Base-by-base conservation (phyloP, 2,797 vertebrate species). In the Characodon lateralis region DNA sequence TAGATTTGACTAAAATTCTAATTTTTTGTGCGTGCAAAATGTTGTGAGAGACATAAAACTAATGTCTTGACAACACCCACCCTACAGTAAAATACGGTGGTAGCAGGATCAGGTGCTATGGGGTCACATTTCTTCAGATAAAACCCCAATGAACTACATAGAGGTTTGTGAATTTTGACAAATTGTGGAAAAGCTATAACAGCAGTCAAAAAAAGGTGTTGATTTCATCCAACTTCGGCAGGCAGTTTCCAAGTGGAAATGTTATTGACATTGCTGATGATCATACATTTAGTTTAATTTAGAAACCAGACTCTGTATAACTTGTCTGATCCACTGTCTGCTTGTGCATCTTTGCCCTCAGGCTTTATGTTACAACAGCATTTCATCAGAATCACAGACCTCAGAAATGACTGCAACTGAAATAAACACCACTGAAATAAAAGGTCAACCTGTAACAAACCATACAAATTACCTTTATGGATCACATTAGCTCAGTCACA, bases 291-390 rank as follows among this genome's bases (percentile, higher is more conserved):
- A 35, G 41, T 6, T 78, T 74, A 31, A n/a, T 68, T 31, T 58
- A 41, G 26, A 76, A 41, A 51, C 46, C 14, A 74, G 35, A 48
- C 55, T 58, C 18, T 73, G 46, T 66, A 58, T 35, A 81, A n/a
- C 20, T 61, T 61, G 46, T 81, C 65, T 66, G 51, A 72, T 80
- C 50, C 16, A 58, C 24, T 22, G 14, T 55, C 65, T 63, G 73
- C 50, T 61, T 74, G 75, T 28, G 6, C 0, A 56, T 73, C 35
- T 63, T n/a, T 31, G 70, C 20, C 63, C 22, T 71, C 65, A 39
- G 13, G 31, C 68, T 80, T 68, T 10, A 22, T 26, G 71, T 48
- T 31, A 56, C 31, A 22, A 7, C 12, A 51, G 31, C 28, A 26
- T 26, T 80, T 77, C 13, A 69, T 63, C 58, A 1, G 53, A 28